Percentiles rank a stretch among this genome's conserved stretches.
Evolutionary conservation across 2,113 vertebrate genomes (phyloP).

Genomic region (Pelvicachromis taeniatus): DNA sequence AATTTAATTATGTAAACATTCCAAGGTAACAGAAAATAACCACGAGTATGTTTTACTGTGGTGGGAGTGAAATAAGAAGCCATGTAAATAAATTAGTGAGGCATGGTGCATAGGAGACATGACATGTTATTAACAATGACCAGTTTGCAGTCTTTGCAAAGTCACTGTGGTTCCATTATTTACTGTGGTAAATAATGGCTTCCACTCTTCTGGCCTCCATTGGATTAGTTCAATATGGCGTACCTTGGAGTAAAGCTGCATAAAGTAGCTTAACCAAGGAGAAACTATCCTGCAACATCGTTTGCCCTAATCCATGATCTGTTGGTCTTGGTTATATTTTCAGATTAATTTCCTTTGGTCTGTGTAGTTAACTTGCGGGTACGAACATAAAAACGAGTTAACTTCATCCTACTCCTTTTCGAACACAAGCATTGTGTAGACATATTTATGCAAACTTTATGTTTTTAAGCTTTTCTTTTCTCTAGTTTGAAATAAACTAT

Average conservation of each 20-base stretch:
- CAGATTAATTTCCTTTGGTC: background rate
- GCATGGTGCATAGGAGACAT: background rate
- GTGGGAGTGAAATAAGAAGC: background rate
- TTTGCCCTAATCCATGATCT: background rate
- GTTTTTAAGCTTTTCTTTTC: background rate
- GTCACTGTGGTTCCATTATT: background rate
- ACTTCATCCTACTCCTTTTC: background rate
- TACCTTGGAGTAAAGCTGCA: conserved; percentile 58
- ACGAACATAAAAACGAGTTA: background rate
- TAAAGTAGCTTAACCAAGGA: conserved; percentile 54
- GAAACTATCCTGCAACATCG: background rate
- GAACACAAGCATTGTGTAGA: background rate
- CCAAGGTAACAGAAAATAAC: background rate
- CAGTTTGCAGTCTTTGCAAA: background rate
- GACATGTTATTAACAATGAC: background rate
- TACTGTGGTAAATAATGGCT: conserved; percentile 2
- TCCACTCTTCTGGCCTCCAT: background rate
- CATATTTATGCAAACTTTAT: background rate
- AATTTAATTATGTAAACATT: background rate
- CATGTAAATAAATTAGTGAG: background rate
- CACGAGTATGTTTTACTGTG: rapidly evolving
- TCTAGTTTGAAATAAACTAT: background rate
- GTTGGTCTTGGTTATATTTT: background rate
- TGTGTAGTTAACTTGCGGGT: background rate
- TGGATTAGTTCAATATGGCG: conserved; percentile 44